A percentile compares a stretch with the other conserved stretches of the same genome.
Evolutionary conservation across 2,797 vertebrate species (phyloP).

Genomic region (Arnoldichthys spilopterus): DNA sequence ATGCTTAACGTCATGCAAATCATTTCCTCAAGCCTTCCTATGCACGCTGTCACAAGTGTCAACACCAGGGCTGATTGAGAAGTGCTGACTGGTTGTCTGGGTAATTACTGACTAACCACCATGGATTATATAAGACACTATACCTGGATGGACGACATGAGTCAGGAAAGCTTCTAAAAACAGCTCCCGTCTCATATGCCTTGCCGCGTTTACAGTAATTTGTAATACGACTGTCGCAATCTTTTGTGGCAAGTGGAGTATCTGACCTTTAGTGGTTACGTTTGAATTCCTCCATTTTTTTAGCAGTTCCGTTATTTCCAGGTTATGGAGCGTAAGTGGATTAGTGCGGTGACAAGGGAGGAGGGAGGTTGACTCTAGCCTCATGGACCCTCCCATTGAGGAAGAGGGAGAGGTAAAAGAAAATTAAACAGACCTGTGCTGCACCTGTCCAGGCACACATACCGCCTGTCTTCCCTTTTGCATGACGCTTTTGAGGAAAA

Average conservation of each 20-base stretch:
- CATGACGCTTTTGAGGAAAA: conserved; percentile 33
- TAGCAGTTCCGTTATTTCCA: conserved; percentile 34
- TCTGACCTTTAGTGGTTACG: background rate
- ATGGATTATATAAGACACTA: conserved; percentile 70
- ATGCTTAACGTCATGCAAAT: conserved; percentile 43
- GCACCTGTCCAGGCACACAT: conserved; percentile 47
- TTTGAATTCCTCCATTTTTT: conserved; percentile 18
- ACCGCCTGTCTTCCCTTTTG: conserved; percentile 17
- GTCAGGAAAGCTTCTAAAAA: conserved; percentile 50
- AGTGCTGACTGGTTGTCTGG: conserved; percentile 76
- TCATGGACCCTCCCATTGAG: conserved; percentile 46
- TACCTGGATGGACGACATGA: conserved; percentile 65
- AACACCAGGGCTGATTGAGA: conserved; percentile 76
- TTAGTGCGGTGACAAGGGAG: conserved; percentile 51
- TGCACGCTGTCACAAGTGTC: conserved; percentile 56
- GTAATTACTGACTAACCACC: conserved; percentile 73
- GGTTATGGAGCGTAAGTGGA: conserved; percentile 46
- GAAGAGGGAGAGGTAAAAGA: conserved; percentile 45
- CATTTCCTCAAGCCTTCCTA: conserved; percentile 31
- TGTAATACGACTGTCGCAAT: conserved; percentile 37
- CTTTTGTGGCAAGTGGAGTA: background rate
- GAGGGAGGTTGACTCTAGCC: conserved; percentile 47
- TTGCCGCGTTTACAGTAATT: conserved; percentile 33
- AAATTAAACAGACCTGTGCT: conserved; percentile 40
- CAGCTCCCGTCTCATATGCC: conserved; percentile 4